phyloP scores from a whole-genome alignment of 1,140 invertebrate genomes.

The Rhysida immarginata region DNA sequence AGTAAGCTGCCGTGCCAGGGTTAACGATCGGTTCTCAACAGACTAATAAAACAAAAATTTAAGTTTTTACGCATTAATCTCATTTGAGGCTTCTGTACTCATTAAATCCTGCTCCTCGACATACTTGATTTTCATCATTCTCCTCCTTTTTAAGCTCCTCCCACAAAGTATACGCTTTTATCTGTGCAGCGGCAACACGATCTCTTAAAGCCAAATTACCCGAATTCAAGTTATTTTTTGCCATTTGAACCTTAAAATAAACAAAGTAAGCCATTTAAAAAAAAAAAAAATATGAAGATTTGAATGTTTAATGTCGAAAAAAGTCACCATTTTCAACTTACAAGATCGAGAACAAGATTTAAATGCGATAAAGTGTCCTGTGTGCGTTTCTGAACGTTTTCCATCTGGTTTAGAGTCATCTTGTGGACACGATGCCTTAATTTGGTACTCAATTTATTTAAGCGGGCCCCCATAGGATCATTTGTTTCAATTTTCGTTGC shows the following conservation, averaged over 20 bases:
- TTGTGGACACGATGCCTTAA: neutral
- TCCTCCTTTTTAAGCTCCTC: neutral
- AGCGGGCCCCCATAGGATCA: neutral
- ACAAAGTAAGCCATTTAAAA: too few species aligned
- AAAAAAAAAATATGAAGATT: too few species aligned
- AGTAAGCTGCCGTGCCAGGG: neutral
- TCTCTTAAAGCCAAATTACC: neutral
- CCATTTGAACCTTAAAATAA: neutral
- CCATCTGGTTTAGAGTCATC: neutral
- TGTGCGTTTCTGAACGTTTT: neutral
- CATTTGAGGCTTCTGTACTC: too few species aligned
- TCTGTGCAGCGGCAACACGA: neutral
- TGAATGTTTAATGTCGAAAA: too few species aligned
- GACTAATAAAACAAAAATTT: neutral
- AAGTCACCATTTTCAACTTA: too few species aligned
- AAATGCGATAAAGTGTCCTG: neutral
- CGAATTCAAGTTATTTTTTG: neutral
- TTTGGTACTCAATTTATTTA: neutral
- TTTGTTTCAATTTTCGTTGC: neutral
- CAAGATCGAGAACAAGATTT: neutral
- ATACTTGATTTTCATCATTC: neutral
- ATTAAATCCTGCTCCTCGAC: too few species aligned
- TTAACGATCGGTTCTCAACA: neutral
- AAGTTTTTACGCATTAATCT: too few species aligned
- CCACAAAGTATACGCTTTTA: neutral